Conservation (phyloP, 2,888 invertebrate genomes). For the Drosophila rubida region DNA sequence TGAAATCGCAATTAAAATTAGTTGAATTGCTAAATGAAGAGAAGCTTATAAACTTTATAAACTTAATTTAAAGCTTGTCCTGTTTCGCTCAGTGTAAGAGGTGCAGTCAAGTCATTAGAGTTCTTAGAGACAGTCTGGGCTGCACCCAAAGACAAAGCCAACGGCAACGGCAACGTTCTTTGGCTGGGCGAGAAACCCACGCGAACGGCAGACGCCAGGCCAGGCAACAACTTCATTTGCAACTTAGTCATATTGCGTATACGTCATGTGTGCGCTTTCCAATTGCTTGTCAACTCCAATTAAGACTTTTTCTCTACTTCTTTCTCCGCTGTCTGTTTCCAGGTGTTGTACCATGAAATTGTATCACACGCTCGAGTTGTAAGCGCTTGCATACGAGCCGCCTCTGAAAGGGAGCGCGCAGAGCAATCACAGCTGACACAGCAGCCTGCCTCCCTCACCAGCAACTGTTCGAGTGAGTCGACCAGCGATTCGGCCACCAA, state of each 20-base stretch:
- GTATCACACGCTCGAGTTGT: conserved; percentile 95
- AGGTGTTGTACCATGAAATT: conserved; percentile 97
- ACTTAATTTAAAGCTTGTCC: too few relatives aligned
- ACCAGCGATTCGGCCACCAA: conserved; percentile 69
- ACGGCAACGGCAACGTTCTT: conserved; percentile 4
- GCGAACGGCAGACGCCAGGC: conserved; percentile 17
- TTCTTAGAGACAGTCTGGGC: conserved; percentile 23
- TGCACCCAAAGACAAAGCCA: conserved; percentile 41
- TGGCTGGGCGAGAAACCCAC: conserved; percentile 12
- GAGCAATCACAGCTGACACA: conserved; percentile 54
- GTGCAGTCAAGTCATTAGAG: conserved; percentile 49
- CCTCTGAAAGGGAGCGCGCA: conserved; percentile 86
- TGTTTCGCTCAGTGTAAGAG: conserved; percentile 36
- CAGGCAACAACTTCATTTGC: conserved; percentile 40
- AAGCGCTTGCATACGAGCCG: conserved; percentile 90
- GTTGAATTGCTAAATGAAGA: too few relatives aligned
- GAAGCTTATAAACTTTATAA: too few relatives aligned
- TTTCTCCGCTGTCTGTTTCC: conserved; percentile 79
- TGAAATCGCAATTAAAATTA: too few relatives aligned
- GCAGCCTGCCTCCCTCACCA: conserved; percentile 70
- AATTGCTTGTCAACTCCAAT: conserved; percentile 30
- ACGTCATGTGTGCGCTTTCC: conserved; percentile 54
- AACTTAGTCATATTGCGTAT: conserved; percentile 43
- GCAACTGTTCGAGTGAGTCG: conserved; percentile 77
- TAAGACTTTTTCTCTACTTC: conserved; percentile 28